Conservation (phyloP, 2,888 invertebrate species). For the Amblyjoppa fuscipennis region DNA sequence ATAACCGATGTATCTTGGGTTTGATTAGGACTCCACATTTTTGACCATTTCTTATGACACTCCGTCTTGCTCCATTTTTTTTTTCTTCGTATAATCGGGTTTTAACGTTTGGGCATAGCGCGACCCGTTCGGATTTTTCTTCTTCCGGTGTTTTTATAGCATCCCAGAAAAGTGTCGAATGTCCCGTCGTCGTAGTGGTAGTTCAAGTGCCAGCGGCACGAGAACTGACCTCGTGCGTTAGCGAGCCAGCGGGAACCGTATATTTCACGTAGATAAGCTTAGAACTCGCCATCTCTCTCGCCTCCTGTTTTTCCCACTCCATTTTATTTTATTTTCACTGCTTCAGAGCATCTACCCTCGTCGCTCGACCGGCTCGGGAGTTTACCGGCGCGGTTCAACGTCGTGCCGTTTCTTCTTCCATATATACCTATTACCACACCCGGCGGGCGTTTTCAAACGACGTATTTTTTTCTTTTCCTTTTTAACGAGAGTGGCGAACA, state of each 20-base stretch:
- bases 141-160: conserved; percentile 75
- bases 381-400: conserved; percentile 56
- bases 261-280: conserved; percentile 72
- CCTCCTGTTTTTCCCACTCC: conserved; percentile 39
- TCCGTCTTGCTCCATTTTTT: neutral
- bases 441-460: conserved; percentile 52
- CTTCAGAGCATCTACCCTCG: conserved; percentile 49
- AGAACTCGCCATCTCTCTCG: conserved; percentile 51
- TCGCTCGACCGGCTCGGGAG: conserved; percentile 50
- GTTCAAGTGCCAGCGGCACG: conserved; percentile 58
- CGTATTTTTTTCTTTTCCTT: conserved; percentile 30
- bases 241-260: conserved; percentile 50
- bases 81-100: neutral
- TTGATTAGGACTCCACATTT: neutral
- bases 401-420: conserved; percentile 57
- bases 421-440: conserved; percentile 56
- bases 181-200: conserved; percentile 62
- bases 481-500: conserved; percentile 22
- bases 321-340: conserved; percentile 62
- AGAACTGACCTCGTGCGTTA: conserved; percentile 58
- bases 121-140: conserved; percentile 46
- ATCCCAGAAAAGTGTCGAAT: conserved; percentile 70
- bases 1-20: neutral
- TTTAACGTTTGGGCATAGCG: conserved; percentile 14
- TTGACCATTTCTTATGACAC: no score